phyloP scores from a whole-genome alignment of 2,797 vertebrate genomes.

The Scomberomorus guttatus region DNA sequence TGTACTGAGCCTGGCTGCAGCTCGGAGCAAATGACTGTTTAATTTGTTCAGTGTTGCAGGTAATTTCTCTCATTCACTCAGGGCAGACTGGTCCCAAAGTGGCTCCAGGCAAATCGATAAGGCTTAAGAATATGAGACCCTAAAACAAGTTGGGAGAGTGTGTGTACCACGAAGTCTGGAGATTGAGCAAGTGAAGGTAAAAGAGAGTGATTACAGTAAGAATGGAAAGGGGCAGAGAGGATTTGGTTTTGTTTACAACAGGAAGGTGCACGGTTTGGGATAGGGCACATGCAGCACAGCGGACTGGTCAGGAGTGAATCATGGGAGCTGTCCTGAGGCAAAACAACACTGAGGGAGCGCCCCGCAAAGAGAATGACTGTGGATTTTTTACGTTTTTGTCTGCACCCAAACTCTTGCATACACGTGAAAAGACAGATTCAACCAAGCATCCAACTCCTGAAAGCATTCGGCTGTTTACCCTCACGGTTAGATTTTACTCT shows the following conservation, averaged over 20 bases:
- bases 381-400: background rate
- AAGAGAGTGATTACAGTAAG: constrained; percentile 6
- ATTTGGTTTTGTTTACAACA: constrained; percentile 20
- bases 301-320: constrained; percentile 47
- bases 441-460: constrained; percentile 12
- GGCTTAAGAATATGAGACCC: constrained; percentile 63
- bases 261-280: constrained; percentile 4
- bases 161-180: background rate
- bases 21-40: constrained; percentile 78
- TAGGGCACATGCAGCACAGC: background rate
- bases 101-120: constrained; percentile 76
- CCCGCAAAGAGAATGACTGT: background rate
- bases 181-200: constrained; percentile 1
- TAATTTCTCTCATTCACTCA: constrained; percentile 75
- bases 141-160: constrained; percentile 33
- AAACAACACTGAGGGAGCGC: constrained; percentile 21
- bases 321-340: constrained; percentile 30
- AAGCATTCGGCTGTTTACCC: constrained; percentile 12
- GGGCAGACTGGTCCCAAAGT: constrained; percentile 59
- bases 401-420: background rate
- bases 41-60: constrained; percentile 81
- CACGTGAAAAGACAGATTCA: constrained; percentile 30
- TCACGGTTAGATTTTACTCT: constrained; percentile 24
- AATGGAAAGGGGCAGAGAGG: background rate
- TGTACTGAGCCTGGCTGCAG: constrained; percentile 61